These are phyloP conservation scores for Meandrina meandrites DNA, from an alignment of 92 coral and sea anemone species.

Conservation along the genomic window DNA sequence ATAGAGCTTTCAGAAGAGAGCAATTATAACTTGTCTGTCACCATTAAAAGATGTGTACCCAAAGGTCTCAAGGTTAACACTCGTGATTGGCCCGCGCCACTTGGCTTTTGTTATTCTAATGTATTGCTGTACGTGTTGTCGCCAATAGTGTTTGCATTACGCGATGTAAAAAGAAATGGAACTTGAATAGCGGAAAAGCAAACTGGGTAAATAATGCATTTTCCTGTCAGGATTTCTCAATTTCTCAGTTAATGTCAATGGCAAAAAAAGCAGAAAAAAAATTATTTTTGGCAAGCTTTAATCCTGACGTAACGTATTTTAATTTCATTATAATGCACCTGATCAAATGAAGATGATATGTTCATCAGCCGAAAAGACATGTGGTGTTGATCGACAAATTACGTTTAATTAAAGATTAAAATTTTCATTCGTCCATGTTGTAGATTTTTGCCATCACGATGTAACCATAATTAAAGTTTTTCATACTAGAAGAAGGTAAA, in stretches of 20 bases:
- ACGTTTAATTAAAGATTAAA: background rate
- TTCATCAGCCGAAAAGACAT: background rate
- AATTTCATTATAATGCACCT: background rate
- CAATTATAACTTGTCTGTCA: slow-evolving; percentile 7
- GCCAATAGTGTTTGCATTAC: slow-evolving; percentile 7
- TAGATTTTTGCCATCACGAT: background rate
- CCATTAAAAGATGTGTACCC: background rate
- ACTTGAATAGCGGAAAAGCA: background rate
- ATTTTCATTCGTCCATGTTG: background rate
- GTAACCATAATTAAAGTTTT: background rate
- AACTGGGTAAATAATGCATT: background rate
- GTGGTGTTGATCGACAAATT: background rate
- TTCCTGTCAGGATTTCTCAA: background rate
- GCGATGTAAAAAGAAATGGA: background rate
- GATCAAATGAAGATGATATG: background rate
- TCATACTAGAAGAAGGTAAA: background rate
- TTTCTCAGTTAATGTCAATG: background rate
- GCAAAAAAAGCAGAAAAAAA: background rate
- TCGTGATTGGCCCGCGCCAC: slow-evolving; percentile 16
- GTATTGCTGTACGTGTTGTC: background rate
- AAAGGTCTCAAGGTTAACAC: slow-evolving; percentile 26
- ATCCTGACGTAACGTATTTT: background rate
- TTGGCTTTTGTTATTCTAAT: slow-evolving; percentile 30
- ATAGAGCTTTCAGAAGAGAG: background rate
- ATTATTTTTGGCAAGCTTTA: background rate